Evolutionary conservation across 2,113 vertebrate genomes (phyloP), one percentile per base, ranked within the genome.

Genomic region (Dipodomys stephensi): DNA sequence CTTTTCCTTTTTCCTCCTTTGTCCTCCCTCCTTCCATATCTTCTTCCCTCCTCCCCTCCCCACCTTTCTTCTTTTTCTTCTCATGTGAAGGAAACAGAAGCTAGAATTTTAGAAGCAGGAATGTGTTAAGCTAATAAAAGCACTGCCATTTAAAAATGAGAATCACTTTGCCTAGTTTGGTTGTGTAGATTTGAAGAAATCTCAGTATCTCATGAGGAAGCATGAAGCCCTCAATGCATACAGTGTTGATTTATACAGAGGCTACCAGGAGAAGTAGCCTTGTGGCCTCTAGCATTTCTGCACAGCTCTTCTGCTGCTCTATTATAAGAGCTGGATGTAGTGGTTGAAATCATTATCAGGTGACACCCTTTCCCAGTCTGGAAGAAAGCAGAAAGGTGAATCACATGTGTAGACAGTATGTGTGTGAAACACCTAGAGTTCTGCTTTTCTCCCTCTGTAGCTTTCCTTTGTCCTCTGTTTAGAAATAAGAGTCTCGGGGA

Each of bases 291-390:
- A 81, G 72, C 49, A 72, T 25, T 94, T 96, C 79, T 83, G 10
- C 78, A 80, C 92, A 46, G 57, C 77, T 72, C 87, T 87, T 93
- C 20, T 53, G 88, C 78, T 88, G 79, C 85, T 89, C 89, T 94
- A 83, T 95, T 95, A 85, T 95, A 68, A 22, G 79, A 89, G 67
- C 92, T 57, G 81, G 94, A 81, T 79, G 74, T 87, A 28, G 23
- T 7, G 12, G n/a, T 18, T 32, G 79, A 64, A 94, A 91, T 90
- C 79, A 92, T 57, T 68, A 88, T 71, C 27, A 80, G 87, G 67
- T 65, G 80, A 82, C n/a, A 20, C 77, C 90, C 93, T 87, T 19
- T 44, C 71, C 82, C 30, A 73, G 94, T 19, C 46, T 15, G 60
- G 78, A 76, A 76, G 78, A 69, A 91, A 44, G 44, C 25, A 81